Base-by-base conservation (phyloP, 2,113 vertebrate species). In the Agapornis roseicollis region DNA sequence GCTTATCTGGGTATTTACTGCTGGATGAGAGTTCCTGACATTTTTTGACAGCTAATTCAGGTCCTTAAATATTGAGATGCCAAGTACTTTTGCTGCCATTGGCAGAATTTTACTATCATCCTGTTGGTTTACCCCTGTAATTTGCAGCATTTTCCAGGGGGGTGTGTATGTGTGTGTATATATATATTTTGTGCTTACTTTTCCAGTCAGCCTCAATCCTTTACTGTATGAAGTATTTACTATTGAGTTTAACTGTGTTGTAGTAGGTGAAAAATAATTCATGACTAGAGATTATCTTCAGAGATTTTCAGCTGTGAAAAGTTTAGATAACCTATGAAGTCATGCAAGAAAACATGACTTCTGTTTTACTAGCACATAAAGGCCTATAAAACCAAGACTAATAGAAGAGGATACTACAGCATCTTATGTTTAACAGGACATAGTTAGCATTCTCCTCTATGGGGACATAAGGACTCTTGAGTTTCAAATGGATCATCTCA, bases 161-260 rank as follows among this genome's bases (percentile, higher is more conserved):
- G n/a, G n/a, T n/a, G n/a, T n/a, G n/a, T n/a, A n/a, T 22, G 18
- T 12, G 3, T 37, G 9, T 42, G 3, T 56, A 3, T 37, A 0
- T 12, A 52, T 9, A 20, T 46, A 44, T 3, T 2, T 28, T 42
- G 55, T 63, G 20, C 44, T 69, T 83, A 17, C 16, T 39, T 37
- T 29, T 85, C 11, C 46, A 50, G 18, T 61, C 56, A 68, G 37
- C 41, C 33, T 80, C 52, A 52, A 5, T 39, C 16, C 19, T 81
- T 68, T 73, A 27, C 15, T 35, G 15, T 41, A 7, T 16, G 14
- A 56, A 35, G 56, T 58, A 70, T 27, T 49, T 66, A 39, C 49
- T 79, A 22, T 2, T 41, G 63, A 53, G 18, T 44, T 60, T 44
- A 71, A 35, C 24, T 63, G 33, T 33, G 11, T 29, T 72, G 10